Evolutionary conservation across 2,113 vertebrate species (phyloP), one percentile per base, ranked within the genome.

Genomic region (Nothobranchius furzeri): DNA sequence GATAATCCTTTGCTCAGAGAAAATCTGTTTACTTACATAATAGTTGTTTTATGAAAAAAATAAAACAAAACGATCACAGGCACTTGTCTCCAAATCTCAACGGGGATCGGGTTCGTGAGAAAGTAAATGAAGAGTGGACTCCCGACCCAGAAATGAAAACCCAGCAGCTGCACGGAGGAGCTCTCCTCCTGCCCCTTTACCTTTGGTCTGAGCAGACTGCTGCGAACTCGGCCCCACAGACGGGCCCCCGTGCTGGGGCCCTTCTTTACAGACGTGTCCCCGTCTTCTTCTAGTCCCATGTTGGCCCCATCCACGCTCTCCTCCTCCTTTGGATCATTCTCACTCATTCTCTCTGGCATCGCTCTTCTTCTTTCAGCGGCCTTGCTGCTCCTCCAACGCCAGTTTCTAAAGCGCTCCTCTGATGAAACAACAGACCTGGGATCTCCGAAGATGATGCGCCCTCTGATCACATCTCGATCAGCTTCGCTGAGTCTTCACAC

Each of bases 221-320:
- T 87, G 49, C 90, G 82, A 43, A 92, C 90, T 63, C 83, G 70
- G 42, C 84, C 87, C 92, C 91, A 92, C 65, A 93, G 71, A 62
- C 85, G 83, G 13, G 82, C 78, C 52, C 90, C 91, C 12, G 85
- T 64, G 12, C 55, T 66, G 3, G 9, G 63, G 35, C 68, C 0
- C 80, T 87, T 91, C 63, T 75, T 80, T 6, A 40, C 36, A 51
- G 60, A 37, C 6, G n/a, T 1, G 24, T 85, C 78, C 45, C 76
- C 78, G 15, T 87, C 89, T n/a, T 79, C 70, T 63, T 89, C 81
- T 15, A 62, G 4, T 3, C 56, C 37, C 2, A 25, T 59, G 40
- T 43, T 60, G 43, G 50, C 52, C 68, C 76, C 71, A 69, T 82
- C 85, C 65, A 82, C 52, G 42, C 45, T 70, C 55, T 76, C 78